Conservation (phyloP, 2,113 vertebrate genomes). For the Ranitomeya imitator region DNA sequence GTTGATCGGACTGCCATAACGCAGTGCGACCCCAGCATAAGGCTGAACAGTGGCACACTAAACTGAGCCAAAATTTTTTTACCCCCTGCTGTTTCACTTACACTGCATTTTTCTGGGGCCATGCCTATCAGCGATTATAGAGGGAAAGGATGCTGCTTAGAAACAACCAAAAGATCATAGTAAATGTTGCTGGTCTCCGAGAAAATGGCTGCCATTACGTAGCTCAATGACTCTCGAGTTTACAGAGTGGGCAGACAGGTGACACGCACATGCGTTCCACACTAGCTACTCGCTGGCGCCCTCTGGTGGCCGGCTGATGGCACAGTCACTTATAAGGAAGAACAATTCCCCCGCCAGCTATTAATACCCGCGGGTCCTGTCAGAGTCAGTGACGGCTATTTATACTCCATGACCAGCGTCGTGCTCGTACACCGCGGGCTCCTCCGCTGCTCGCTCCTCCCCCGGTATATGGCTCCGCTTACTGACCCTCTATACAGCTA, state of each 20-base stretch:
- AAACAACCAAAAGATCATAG: too few species aligned
- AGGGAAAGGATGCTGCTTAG: too few species aligned
- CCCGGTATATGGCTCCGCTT: neutral
- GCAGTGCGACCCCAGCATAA: too few species aligned
- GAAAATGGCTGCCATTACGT: too few species aligned
- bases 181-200: too few species aligned
- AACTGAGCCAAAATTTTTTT: too few species aligned
- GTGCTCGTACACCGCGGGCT: neutral
- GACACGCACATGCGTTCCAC: slow-evolving; percentile 37
- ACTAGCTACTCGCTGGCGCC: neutral
- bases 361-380: neutral
- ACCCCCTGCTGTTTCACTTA: too few species aligned
- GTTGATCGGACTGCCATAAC: too few species aligned
- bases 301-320: neutral
- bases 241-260: neutral
- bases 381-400: neutral
- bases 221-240: neutral
- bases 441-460: neutral
- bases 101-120: too few species aligned
- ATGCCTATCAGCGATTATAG: too few species aligned
- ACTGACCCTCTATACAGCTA: neutral
- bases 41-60: too few species aligned
- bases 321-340: slow-evolving; percentile 45
- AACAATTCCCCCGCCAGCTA: neutral
- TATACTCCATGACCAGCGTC: neutral